Percentiles rank a stretch among this genome's conserved stretches.
Conservation (phyloP, 2,113 vertebrate species). For the Cottus gobio region DNA sequence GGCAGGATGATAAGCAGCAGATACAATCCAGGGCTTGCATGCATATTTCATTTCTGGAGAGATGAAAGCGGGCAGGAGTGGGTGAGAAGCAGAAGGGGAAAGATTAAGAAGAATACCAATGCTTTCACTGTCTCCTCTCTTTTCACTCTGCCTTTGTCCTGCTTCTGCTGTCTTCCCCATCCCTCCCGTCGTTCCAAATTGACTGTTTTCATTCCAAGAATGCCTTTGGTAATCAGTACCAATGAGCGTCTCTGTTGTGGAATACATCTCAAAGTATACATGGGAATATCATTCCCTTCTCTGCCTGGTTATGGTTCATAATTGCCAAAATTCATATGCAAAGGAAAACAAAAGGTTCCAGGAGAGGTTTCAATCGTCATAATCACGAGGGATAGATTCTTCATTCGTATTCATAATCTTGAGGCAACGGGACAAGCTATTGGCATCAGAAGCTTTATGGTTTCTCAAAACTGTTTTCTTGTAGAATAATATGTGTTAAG, state of each 20-base stretch:
- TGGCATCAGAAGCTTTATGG: no score
- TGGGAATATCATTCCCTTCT: neutral
- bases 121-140: neutral
- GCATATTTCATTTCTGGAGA: slow-evolving; percentile 71
- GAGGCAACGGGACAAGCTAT: no score
- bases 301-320: neutral
- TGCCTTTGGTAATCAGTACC: slow-evolving; percentile 52
- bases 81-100: slow-evolving; percentile 16
- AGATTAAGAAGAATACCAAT: slow-evolving; percentile 27
- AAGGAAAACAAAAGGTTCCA: neutral
- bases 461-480: no score
- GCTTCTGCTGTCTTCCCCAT: no score
- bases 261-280: slow-evolving; percentile 34
- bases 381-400: neutral
- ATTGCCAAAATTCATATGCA: neutral
- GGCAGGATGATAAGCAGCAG: slow-evolving; percentile 47
- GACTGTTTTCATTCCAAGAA: slow-evolving; percentile 52
- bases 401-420: no score
- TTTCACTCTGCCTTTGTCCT: slow-evolving; percentile 9
- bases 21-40: slow-evolving; percentile 66
- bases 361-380: neutral
- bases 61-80: slow-evolving; percentile 33
- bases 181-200: no score
- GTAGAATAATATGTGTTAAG: no score
- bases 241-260: slow-evolving; percentile 24